phyloP scores from a whole-genome alignment of 2,113 vertebrate species.

The Microtus oregoni region DNA sequence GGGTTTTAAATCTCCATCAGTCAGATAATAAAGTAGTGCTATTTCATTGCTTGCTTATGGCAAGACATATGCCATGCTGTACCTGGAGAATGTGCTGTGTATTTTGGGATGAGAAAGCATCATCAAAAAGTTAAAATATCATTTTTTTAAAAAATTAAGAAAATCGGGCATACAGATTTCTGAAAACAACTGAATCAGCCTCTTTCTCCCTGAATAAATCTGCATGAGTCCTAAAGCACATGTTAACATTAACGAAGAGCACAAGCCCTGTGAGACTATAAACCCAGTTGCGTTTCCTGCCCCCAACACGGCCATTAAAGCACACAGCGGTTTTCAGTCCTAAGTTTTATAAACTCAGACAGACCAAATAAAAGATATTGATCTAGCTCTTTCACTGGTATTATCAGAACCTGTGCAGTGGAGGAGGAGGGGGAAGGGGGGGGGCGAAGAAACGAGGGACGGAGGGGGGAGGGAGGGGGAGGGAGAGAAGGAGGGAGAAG shows the following conservation, averaged over 20 bases:
- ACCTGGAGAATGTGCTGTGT: neutral
- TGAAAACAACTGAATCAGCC: neutral
- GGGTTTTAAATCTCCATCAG: neutral
- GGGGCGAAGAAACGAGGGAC: accelerated
- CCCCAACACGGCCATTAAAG: neutral
- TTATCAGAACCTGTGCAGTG: neutral
- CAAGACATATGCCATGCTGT: neutral
- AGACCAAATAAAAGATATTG: constrained; percentile 40
- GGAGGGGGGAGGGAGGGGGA: too few relatives aligned
- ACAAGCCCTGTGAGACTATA: constrained; percentile 35
- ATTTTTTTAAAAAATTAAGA: neutral
- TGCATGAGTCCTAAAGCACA: neutral
- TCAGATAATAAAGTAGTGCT: neutral
- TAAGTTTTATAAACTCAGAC: constrained; percentile 42
- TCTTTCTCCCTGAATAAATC: constrained; percentile 46
- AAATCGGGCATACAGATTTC: constrained; percentile 2
- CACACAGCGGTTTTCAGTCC: neutral
- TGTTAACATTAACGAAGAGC: neutral
- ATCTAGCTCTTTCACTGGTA: neutral
- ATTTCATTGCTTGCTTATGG: neutral
- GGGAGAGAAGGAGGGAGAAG: too few relatives aligned
- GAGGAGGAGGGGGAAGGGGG: too few relatives aligned
- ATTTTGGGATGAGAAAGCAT: constrained; percentile 32
- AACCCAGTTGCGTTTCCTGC: neutral
- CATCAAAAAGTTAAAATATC: neutral